Conservation (phyloP, 2,797 vertebrate species). For the Glyptemys insculpta region DNA sequence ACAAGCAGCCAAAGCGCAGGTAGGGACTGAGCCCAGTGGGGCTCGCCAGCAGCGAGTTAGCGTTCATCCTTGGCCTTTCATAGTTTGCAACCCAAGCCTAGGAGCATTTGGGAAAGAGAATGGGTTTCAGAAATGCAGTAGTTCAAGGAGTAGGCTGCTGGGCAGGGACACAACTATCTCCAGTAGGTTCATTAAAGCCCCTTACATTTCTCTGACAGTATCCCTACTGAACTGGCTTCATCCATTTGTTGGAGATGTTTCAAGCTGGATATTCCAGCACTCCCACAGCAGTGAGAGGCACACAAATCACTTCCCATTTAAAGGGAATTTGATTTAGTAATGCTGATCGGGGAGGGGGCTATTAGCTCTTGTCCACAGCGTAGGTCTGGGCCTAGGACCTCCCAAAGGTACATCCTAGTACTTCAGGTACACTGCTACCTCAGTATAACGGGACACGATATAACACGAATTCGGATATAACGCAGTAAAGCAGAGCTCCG, state of each 20-base stretch:
- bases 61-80: constrained; percentile 91
- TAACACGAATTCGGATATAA: no score
- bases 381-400: not conserved
- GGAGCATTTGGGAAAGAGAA: constrained; percentile 2
- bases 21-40: constrained; percentile 97
- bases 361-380: not conserved
- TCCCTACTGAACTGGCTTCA: not conserved
- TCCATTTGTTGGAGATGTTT: not conserved
- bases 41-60: constrained; percentile 92
- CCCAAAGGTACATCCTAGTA: not conserved
- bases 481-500: no score
- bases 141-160: not conserved
- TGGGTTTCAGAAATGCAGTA: not conserved
- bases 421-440: not conserved
- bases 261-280: not conserved
- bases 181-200: not conserved
- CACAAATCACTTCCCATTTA: not conserved
- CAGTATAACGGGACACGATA: no score
- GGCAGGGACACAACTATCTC: not conserved
- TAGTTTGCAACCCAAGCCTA: constrained; percentile 97
- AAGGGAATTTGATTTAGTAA: not conserved
- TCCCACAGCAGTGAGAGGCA: not conserved
- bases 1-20: constrained; percentile 95
- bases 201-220: not conserved
- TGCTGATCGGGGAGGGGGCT: not conserved